Percentiles rank a stretch among this genome's conserved stretches.
These are phyloP conservation scores for Heliconius ethilla DNA, from an alignment of 2,888 invertebrate species.

Conservation along the genomic window DNA sequence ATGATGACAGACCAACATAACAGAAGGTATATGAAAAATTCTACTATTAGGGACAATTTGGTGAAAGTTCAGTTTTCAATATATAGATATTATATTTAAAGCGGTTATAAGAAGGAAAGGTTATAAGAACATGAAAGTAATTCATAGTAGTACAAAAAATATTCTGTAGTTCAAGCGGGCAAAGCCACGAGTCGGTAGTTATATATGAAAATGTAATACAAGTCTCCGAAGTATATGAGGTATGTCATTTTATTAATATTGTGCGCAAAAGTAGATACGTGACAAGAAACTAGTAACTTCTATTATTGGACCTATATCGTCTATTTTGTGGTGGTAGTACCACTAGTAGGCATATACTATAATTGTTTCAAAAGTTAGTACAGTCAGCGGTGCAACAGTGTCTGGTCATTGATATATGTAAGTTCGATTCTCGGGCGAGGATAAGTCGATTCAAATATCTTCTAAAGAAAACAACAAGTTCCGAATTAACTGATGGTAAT, in stretches of 20 bases:
- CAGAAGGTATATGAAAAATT: no score
- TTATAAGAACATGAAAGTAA: no score
- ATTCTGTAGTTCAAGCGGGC: no score
- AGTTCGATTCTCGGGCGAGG: not conserved
- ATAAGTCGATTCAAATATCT: not conserved
- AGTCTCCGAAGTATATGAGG: not conserved
- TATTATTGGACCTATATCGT: not conserved
- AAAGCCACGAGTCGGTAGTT: no score
- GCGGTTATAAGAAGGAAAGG: no score
- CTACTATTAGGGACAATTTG: no score
- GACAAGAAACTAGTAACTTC: slow-evolving; percentile 9
- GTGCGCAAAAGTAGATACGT: slow-evolving; percentile 12
- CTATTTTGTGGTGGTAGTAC: not conserved
- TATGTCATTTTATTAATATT: slow-evolving; percentile 1
- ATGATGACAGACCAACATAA: no score
- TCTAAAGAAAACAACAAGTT: not conserved
- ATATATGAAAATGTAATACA: not conserved
- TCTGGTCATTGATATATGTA: not conserved
- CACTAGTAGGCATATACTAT: not conserved
- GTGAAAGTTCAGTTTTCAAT: no score
- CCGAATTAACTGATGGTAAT: not conserved
- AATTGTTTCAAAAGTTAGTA: not conserved
- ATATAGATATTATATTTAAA: no score
- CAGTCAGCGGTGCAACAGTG: not conserved
- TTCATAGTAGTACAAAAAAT: no score